A percentile compares a stretch with the other conserved stretches of the same genome.
Conservation (phyloP, 2,888 invertebrate species). For the Scrobipalpa atriplicella region DNA sequence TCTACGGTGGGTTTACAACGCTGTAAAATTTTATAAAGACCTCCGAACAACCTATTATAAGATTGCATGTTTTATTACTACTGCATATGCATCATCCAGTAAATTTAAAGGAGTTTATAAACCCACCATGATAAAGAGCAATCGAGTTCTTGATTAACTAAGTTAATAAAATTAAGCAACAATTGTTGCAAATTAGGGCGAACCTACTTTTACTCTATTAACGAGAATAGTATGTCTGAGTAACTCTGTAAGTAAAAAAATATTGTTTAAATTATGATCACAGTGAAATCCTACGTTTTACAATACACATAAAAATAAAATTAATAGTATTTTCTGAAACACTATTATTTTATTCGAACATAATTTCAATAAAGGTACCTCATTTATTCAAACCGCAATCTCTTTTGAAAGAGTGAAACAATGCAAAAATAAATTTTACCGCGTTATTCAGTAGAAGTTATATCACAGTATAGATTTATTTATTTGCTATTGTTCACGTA, state of each 20-base stretch:
- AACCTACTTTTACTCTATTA: too few species aligned
- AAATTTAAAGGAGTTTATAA: conserved; percentile 16
- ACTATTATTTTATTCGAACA: too few species aligned
- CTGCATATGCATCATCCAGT: conserved; percentile 21
- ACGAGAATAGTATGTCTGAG: too few species aligned
- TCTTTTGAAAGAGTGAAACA: conserved; percentile 31
- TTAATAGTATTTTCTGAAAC: too few species aligned
- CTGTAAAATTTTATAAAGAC: conserved; percentile 80
- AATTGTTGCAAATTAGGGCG: background rate
- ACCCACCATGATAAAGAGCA: background rate
- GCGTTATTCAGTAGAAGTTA: conserved; percentile 34
- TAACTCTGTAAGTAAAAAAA: too few species aligned
- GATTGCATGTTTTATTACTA: conserved; percentile 59
- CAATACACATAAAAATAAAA: too few species aligned
- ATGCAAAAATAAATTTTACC: conserved; percentile 38
- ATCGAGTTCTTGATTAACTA: background rate
- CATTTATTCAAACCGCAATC: background rate
- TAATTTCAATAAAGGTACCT: background rate
- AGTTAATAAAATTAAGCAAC: background rate
- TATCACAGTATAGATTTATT: conserved; percentile 37
- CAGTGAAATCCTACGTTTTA: too few species aligned
- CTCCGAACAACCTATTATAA: conserved; percentile 72
- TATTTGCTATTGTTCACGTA: conserved; percentile 44
- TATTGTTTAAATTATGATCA: too few species aligned
- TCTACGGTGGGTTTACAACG: conserved; percentile 81